These are phyloP conservation scores for Matsumurasca onukii DNA, from an alignment of 1,140 invertebrate genomes.

Conservation along the genomic window DNA sequence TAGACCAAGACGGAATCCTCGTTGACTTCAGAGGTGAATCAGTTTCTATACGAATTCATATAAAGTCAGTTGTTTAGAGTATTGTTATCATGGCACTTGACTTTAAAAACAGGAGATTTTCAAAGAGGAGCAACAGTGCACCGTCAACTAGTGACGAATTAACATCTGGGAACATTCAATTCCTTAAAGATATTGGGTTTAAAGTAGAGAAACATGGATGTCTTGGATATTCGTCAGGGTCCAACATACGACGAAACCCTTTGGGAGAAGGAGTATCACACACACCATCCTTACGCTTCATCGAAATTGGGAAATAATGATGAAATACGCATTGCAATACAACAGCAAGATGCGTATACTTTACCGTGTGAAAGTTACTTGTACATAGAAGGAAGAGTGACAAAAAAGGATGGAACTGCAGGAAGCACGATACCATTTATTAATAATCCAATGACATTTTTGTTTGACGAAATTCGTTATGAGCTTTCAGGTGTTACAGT, in stretches of 20 bases:
- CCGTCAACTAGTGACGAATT: too few species aligned
- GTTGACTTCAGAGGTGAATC: constrained; percentile 39
- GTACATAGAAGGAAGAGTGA: constrained; percentile 40
- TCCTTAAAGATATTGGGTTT: constrained; percentile 37
- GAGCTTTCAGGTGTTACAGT: constrained; percentile 50
- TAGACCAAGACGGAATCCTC: constrained; percentile 33
- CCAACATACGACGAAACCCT: too few species aligned
- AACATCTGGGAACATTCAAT: constrained; percentile 37
- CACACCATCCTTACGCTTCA: too few species aligned
- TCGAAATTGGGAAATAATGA: too few species aligned
- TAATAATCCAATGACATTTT: constrained; percentile 38
- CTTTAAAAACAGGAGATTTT: too few species aligned
- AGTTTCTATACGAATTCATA: constrained; percentile 35
- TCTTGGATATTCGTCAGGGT: too few species aligned
- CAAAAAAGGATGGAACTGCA: constrained; percentile 18
- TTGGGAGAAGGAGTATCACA: too few species aligned
- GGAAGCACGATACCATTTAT: background rate
- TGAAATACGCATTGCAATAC: too few species aligned
- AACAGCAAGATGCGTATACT: too few species aligned
- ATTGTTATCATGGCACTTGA: too few species aligned
- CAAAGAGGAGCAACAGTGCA: too few species aligned
- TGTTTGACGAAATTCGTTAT: constrained; percentile 51
- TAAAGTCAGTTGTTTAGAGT: constrained; percentile 28
- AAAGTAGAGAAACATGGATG: constrained; percentile 30
- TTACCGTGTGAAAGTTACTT: too few species aligned